Conservation (phyloP, 1,140 invertebrate genomes). For the Saccostrea glomerata region DNA sequence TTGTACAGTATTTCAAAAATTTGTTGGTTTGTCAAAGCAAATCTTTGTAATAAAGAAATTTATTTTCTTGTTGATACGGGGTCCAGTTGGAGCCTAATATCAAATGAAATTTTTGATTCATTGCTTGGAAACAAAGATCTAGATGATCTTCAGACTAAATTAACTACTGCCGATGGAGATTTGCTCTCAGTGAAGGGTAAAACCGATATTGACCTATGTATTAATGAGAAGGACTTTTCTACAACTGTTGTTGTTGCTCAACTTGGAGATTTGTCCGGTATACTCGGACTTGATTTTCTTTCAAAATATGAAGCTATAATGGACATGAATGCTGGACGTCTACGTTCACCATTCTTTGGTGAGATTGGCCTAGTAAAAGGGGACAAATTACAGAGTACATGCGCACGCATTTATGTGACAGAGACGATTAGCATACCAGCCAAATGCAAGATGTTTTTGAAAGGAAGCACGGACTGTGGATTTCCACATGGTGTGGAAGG, state of each 20-base stretch:
- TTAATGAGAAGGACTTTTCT: neutral
- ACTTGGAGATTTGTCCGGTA: constrained; percentile 26
- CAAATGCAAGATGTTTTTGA: constrained; percentile 43
- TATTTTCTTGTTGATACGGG: constrained; percentile 41
- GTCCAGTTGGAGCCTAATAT: constrained; percentile 30
- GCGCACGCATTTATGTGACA: constrained; percentile 40
- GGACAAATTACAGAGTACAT: constrained; percentile 9
- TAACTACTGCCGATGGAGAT: constrained; percentile 42
- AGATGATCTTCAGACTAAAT: neutral
- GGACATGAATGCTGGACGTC: constrained; percentile 31
- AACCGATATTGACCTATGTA: neutral
- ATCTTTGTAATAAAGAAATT: neutral
- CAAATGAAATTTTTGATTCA: constrained; percentile 14
- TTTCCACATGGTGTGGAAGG: neutral
- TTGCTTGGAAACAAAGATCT: neutral
- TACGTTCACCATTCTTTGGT: constrained; percentile 24
- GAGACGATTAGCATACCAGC: constrained; percentile 50
- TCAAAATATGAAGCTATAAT: constrained; percentile 39
- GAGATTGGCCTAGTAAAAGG: neutral
- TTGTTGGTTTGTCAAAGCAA: constrained; percentile 39
- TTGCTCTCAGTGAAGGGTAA: constrained; percentile 24
- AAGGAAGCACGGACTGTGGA: constrained; percentile 27
- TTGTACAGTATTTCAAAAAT: constrained; percentile 17
- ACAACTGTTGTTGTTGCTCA: neutral
- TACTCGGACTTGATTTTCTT: constrained; percentile 41